Percentiles rank a stretch among this genome's conserved stretches.
These are phyloP conservation scores for Adelges cooleyi DNA, from an alignment of 1,140 invertebrate genomes.

Conservation along the genomic window DNA sequence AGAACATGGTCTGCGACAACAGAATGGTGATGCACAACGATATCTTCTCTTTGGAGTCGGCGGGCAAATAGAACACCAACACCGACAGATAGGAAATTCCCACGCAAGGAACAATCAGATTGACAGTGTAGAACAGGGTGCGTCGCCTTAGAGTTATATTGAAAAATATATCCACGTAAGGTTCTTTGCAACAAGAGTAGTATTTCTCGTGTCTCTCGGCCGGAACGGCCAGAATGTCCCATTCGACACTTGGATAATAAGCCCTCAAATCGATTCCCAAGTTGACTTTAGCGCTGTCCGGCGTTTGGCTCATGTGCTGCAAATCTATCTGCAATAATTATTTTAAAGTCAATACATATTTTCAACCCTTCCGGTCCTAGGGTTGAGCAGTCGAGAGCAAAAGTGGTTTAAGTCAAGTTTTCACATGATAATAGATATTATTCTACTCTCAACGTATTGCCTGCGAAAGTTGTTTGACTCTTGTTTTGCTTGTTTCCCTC, in stretches of 20 bases:
- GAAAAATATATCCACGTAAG: constrained; percentile 91
- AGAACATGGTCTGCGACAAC: constrained; percentile 99
- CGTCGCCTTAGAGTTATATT: constrained; percentile 93
- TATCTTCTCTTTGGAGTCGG: constrained; percentile 96
- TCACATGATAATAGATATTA: too few species aligned
- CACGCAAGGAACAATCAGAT: constrained; percentile 85
- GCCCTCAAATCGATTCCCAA: constrained; percentile 81
- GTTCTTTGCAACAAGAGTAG: constrained; percentile 76
- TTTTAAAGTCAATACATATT: too few species aligned
- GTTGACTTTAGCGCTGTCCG: constrained; percentile 65
- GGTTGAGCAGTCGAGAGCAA: too few species aligned
- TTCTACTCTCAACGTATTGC: too few species aligned
- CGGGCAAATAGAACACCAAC: constrained; percentile 93
- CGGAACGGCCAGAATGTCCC: constrained; percentile 90
- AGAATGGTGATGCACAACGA: constrained; percentile 96
- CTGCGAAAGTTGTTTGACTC: too few species aligned
- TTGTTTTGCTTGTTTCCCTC: too few species aligned
- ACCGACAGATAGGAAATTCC: constrained; percentile 84
- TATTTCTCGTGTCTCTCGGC: constrained; percentile 79
- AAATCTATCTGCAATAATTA: constrained; percentile 73
- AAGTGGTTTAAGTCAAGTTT: too few species aligned
- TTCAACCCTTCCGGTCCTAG: too few species aligned
- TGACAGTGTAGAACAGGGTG: constrained; percentile 93
- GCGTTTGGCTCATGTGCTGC: constrained; percentile 76
- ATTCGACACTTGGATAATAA: constrained; percentile 92